A percentile compares a stretch with the other conserved stretches of the same genome.
phyloP scores from a whole-genome alignment of 2,797 vertebrate species.

The Bradypus variegatus region DNA sequence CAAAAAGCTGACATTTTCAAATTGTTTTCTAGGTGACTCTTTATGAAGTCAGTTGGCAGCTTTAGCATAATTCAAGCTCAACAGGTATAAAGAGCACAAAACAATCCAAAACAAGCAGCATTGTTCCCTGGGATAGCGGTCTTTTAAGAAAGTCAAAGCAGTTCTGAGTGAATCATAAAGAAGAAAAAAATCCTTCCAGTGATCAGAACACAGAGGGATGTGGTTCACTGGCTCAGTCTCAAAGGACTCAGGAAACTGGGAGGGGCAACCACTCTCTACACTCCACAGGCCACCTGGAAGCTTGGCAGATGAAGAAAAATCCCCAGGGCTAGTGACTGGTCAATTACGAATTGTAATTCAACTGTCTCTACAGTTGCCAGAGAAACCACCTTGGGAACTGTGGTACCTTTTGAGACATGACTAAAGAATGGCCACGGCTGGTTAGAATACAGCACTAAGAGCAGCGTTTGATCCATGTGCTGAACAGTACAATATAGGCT shows the following conservation, averaged over 20 bases:
- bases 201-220: constrained; percentile 51
- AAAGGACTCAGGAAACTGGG: constrained; percentile 60
- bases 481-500: not conserved
- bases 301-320: constrained; percentile 13
- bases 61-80: constrained; percentile 40
- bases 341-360: constrained; percentile 58
- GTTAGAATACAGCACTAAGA: constrained; percentile 34
- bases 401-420: constrained; percentile 50
- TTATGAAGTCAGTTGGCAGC: constrained; percentile 27
- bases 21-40: constrained; percentile 41
- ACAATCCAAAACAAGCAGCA: constrained; percentile 23
- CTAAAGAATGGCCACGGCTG: constrained; percentile 28
- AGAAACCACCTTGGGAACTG: constrained; percentile 55
- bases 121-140: constrained; percentile 27
- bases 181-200: constrained; percentile 2
- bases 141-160: constrained; percentile 46
- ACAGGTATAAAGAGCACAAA: constrained; percentile 49
- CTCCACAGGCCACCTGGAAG: constrained; percentile 47
- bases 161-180: constrained; percentile 45
- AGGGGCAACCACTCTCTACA: constrained; percentile 39
- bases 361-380: constrained; percentile 50
- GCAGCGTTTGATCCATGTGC: constrained; percentile 34
- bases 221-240: constrained; percentile 56
- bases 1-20: constrained; percentile 27
- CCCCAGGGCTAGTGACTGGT: constrained; percentile 28